A percentile compares a stretch with the other conserved stretches of the same genome.
Evolutionary conservation across 92 coral and sea anemone genomes (phyloP).

Genomic region (Epizoanthus rinbou): DNA sequence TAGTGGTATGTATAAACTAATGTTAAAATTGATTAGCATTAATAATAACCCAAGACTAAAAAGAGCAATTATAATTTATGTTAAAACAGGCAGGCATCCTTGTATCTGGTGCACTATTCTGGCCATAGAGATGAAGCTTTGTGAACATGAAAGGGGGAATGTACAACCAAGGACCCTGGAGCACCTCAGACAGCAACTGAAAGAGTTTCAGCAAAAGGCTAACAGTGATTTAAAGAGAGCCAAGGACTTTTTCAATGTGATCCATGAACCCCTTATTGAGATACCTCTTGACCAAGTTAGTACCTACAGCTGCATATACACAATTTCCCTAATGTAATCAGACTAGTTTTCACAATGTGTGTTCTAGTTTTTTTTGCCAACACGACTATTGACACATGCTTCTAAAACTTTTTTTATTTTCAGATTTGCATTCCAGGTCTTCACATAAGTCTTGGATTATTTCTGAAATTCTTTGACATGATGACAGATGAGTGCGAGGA

Average conservation of each 20-base stretch:
- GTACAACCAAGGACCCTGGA: conserved; percentile 11
- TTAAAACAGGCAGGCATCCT: conserved; percentile 20
- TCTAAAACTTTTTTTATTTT: neutral
- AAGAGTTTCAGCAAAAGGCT: conserved; percentile 17
- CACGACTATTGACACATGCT: neutral
- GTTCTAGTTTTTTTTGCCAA: neutral
- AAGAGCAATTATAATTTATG: neutral
- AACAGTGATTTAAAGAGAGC: conserved; percentile 15
- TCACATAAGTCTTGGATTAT: conserved; percentile 15
- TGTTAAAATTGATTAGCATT: too few relatives aligned
- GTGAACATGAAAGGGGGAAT: neutral
- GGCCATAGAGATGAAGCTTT: neutral
- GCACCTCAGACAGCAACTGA: neutral
- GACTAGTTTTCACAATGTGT: neutral
- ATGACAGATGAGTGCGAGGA: conserved; percentile 16
- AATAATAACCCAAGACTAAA: too few relatives aligned
- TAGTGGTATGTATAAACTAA: too few relatives aligned
- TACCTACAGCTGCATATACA: too few relatives aligned
- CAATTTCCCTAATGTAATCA: neutral
- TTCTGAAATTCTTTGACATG: too few relatives aligned
- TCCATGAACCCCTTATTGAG: conserved; percentile 27
- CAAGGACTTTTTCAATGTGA: conserved; percentile 5
- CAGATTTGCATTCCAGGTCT: conserved; percentile 24
- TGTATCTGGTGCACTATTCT: conserved; percentile 21
- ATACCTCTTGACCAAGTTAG: conserved; percentile 11